Percentiles rank a stretch among this genome's conserved stretches.
These are phyloP conservation scores for Varroa destructor DNA, from an alignment of 1,140 invertebrate species.

Conservation along the genomic window DNA sequence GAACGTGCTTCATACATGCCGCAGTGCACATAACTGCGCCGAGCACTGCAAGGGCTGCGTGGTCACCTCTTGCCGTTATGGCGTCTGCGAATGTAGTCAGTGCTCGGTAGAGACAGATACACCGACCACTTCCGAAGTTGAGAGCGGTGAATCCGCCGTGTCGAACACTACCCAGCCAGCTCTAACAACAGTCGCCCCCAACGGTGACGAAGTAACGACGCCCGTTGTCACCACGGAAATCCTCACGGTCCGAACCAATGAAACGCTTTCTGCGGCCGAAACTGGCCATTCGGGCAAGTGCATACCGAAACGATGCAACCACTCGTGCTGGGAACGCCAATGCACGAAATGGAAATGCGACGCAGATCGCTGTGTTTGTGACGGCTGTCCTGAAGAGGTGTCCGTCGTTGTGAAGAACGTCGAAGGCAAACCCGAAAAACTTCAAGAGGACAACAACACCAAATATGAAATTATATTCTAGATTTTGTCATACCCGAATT, in stretches of 20 bases:
- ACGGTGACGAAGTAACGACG: no score
- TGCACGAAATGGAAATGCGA: constrained; percentile 16
- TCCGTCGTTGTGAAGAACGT: constrained; percentile 11
- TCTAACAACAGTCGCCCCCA: no score
- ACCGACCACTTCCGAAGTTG: neutral
- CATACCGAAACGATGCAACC: constrained; percentile 16
- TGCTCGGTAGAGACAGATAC: neutral
- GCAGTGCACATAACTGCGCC: constrained; percentile 1
- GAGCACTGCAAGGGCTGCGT: constrained; percentile 18
- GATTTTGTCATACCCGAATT: neutral
- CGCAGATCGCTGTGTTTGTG: neutral
- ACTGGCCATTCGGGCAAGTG: constrained; percentile 5
- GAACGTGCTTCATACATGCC: neutral
- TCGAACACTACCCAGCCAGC: no score
- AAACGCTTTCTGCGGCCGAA: neutral
- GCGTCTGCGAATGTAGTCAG: neutral
- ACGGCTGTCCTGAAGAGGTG: constrained; percentile 21
- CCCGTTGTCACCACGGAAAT: neutral
- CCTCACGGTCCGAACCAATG: constrained; percentile 18
- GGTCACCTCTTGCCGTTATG: neutral
- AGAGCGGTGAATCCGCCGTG: no score
- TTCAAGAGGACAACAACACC: constrained; percentile 1
- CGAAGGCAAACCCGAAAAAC: constrained; percentile 1
- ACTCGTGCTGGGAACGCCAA: constrained; percentile 20
- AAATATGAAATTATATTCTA: constrained; percentile 25